A percentile compares a stretch with the other conserved stretches of the same genome.
Evolutionary conservation across 1,140 invertebrate genomes (phyloP).

Genomic region (Dendrolimus punctatus): DNA sequence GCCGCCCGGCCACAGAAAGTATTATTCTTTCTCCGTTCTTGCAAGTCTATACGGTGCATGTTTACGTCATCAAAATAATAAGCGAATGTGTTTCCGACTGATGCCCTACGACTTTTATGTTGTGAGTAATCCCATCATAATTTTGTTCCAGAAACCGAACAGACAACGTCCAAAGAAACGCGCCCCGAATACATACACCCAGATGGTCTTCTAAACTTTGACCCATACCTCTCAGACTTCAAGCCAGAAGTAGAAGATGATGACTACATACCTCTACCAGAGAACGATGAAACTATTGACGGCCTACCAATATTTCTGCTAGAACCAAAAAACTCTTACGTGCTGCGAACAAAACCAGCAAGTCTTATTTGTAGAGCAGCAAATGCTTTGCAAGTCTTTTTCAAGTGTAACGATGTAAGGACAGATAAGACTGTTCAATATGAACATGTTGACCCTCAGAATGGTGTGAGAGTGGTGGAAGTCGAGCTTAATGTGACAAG

Average conservation of each 20-base stretch:
- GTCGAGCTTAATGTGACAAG: slow-evolving; percentile 88
- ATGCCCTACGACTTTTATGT: too few relatives aligned
- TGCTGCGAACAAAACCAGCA: slow-evolving; percentile 90
- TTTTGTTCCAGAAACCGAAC: slow-evolving; percentile 45
- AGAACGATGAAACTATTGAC: slow-evolving; percentile 67
- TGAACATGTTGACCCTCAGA: slow-evolving; percentile 88
- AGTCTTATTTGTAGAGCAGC: slow-evolving; percentile 88
- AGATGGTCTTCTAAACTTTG: slow-evolving; percentile 52
- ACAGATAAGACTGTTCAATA: slow-evolving; percentile 76
- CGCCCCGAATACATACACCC: slow-evolving; percentile 61
- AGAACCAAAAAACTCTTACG: slow-evolving; percentile 89
- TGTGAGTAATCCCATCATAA: neutral
- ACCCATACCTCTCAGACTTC: slow-evolving; percentile 60
- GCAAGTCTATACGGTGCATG: too few relatives aligned
- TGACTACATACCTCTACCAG: slow-evolving; percentile 57
- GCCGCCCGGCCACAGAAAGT: too few relatives aligned
- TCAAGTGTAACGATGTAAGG: slow-evolving; percentile 87
- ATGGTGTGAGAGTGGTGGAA: slow-evolving; percentile 87
- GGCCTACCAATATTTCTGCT: slow-evolving; percentile 86
- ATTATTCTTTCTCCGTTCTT: too few relatives aligned
- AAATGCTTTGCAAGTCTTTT: slow-evolving; percentile 87
- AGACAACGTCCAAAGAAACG: slow-evolving; percentile 52
- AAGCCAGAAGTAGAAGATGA: slow-evolving; percentile 57
- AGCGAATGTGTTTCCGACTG: too few relatives aligned
- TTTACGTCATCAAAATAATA: too few relatives aligned